Base-by-base conservation (phyloP, 2,797 vertebrate species). In the Avahi laniger region DNA sequence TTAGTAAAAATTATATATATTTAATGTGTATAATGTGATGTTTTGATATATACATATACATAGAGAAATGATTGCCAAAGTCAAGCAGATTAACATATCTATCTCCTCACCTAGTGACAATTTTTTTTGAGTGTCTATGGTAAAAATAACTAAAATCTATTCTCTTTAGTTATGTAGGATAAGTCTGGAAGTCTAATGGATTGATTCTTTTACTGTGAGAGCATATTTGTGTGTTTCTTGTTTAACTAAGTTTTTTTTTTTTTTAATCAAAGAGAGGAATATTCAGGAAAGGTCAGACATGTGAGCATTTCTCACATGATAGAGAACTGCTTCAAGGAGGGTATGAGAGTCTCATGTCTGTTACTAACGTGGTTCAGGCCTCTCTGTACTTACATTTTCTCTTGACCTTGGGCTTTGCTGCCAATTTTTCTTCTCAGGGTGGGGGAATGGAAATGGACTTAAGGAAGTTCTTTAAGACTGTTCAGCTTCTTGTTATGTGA, bases 381-480 rank as follows among this genome's bases (percentile, higher is more conserved):
- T 88, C 48, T 91, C 12, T 52, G 6, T 43, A 72, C 28, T 79
- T 65, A 91, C 1, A 61, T 80, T 87, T 95, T 80, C 79, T 93
- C 86, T 83, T 93, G n/a, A 86, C n/a, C 57, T 94, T 4, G 0
- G 33, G 15, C 41, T 89, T 26, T 95, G 38, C 52, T 86, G 30
- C 28, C 61, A 92, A 11, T 92, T 54, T 95, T 92, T 72, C 35
- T 93, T 93, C 92, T 63, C 43, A 76, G 8, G 3, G 11, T 80
- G 8, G 3, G 11, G 8, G 8, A 15, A 12, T 87, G 50, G 13
- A 92, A 94, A 70, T 84, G 30, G 20, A 87, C 41, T 63, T 69
- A 65, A 90, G 38, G 43, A 90, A 93, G 67, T 96, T 96, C 48
- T 59, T 93, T 63, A 78, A 63, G 57, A 70, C 38, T 73, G 30